These are phyloP conservation scores for Cryptotis parvus DNA, from an alignment of 2,113 vertebrate species.

Conservation along the genomic window DNA sequence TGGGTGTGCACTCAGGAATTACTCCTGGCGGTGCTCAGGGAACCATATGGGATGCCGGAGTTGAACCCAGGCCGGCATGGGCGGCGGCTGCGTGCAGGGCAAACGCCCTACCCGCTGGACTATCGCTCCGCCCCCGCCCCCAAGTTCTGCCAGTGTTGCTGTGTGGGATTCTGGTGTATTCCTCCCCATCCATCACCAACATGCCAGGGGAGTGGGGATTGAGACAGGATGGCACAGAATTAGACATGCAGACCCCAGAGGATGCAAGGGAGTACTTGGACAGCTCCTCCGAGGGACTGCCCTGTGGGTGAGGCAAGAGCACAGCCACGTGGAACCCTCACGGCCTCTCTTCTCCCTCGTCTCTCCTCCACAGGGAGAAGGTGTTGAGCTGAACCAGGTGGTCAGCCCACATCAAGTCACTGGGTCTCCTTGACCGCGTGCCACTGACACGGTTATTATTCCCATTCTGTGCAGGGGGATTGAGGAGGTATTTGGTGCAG, in stretches of 20 bases:
- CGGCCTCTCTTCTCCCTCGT: no score
- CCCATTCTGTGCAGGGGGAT: not conserved
- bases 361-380: no score
- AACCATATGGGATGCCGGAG: no score
- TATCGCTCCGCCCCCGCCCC: no score
- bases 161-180: no score
- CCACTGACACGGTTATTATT: not conserved
- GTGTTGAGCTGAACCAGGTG: not conserved
- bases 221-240: not conserved
- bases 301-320: not conserved
- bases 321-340: fast-evolving
- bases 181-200: no score
- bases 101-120: no score
- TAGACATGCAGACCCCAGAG: slow-evolving; percentile 17
- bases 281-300: not conserved
- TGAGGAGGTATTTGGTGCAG: not conserved
- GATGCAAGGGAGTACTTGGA: not conserved
- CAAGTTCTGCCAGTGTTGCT: no score
- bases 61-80: no score
- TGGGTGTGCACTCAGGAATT: no score
- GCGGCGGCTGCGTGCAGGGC: no score
- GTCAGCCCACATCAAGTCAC: not conserved
- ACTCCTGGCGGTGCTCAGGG: no score
- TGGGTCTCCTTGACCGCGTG: fast-evolving
- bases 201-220: not conserved